Evolutionary conservation across 2,113 vertebrate species (phyloP).

Genomic region (Solea solea): DNA sequence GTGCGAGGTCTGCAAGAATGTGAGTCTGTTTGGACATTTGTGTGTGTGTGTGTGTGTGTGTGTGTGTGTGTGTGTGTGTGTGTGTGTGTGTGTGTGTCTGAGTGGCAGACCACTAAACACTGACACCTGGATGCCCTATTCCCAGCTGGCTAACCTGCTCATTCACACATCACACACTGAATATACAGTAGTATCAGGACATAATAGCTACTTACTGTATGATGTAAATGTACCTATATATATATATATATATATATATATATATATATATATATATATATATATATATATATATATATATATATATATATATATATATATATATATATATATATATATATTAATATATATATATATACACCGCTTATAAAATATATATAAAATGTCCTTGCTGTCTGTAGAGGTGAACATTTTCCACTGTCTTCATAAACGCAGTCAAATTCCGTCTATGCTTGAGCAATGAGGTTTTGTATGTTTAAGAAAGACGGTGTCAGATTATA

Average conservation of each 20-base stretch:
- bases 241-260: too few species aligned
- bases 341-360: too few species aligned
- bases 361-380: too few species aligned
- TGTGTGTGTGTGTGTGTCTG: conserved; percentile 33
- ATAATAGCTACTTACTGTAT: background rate
- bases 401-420: background rate
- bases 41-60: conserved; percentile 27
- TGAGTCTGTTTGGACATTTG: too few species aligned
- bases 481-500: background rate
- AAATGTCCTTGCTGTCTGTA: background rate
- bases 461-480: background rate
- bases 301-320: too few species aligned
- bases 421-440: too few species aligned
- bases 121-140: conserved; percentile 63
- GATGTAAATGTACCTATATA: background rate
- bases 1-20: conserved; percentile 50
- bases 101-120: conserved; percentile 47
- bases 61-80: conserved; percentile 21
- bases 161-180: conserved; percentile 21
- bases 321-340: too few species aligned
- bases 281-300: too few species aligned
- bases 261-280: too few species aligned
- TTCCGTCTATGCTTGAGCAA: background rate
- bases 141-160: conserved; percentile 35
- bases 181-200: background rate